Percentiles rank a stretch among this genome's conserved stretches.
These are phyloP conservation scores for Chloroclystis v-ata DNA, from an alignment of 2,888 invertebrate genomes.

Conservation along the genomic window DNA sequence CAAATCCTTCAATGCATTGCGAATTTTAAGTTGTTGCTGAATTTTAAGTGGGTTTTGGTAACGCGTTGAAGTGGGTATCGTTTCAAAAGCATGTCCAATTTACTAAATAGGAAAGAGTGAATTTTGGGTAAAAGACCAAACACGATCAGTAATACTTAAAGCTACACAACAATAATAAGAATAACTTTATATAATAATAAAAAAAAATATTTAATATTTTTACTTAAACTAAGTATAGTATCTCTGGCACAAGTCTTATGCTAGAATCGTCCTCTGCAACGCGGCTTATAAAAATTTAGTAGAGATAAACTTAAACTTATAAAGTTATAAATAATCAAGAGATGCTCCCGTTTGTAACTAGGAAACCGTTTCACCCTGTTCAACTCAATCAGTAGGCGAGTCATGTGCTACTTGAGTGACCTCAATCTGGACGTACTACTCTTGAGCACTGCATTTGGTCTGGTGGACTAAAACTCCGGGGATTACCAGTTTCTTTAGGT, in stretches of 20 bases:
- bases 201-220: too few relatives aligned
- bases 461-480: slow-evolving; percentile 25
- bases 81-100: slow-evolving; percentile 11
- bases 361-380: slow-evolving; percentile 46
- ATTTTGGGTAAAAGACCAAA: background rate
- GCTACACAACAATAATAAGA: too few relatives aligned
- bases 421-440: slow-evolving; percentile 56
- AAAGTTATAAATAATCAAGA: slow-evolving; percentile 32
- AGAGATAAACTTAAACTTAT: too few relatives aligned
- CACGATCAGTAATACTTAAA: too few relatives aligned
- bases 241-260: too few relatives aligned
- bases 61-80: slow-evolving; percentile 10
- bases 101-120: slow-evolving; percentile 1
- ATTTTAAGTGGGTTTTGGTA: slow-evolving; percentile 27
- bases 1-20: slow-evolving; percentile 35
- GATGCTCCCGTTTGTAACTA: slow-evolving; percentile 45
- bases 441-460: slow-evolving; percentile 35
- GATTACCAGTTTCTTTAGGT: slow-evolving; percentile 38
- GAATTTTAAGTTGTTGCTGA: slow-evolving; percentile 37
- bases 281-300: too few relatives aligned
- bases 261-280: too few relatives aligned
- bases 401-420: slow-evolving; percentile 55
- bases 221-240: too few relatives aligned
- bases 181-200: too few relatives aligned
- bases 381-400: slow-evolving; percentile 54